Percentiles rank a stretch among this genome's conserved stretches.
These are phyloP conservation scores for Idaea straminata DNA, from an alignment of 2,888 invertebrate species.

Conservation along the genomic window DNA sequence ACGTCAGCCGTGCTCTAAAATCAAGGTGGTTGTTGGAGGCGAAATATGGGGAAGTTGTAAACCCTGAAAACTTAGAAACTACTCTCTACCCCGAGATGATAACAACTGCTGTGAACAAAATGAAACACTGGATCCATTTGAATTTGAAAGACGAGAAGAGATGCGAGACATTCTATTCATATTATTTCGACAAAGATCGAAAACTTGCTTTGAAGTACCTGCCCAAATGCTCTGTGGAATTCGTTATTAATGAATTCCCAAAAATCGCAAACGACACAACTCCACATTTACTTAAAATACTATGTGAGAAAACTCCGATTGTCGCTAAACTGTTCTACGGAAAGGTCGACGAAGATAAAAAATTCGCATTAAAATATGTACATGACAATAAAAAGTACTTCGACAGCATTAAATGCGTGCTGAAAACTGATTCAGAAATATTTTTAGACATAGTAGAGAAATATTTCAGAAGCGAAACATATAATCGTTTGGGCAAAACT, in stretches of 20 bases:
- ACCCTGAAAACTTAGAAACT: conserved; percentile 50
- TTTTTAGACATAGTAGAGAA: conserved; percentile 33
- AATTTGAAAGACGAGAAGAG: conserved; percentile 25
- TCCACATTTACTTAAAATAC: conserved; percentile 30
- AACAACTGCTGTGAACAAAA: conserved; percentile 39
- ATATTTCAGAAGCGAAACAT: conserved; percentile 19
- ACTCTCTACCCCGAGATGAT: conserved; percentile 54
- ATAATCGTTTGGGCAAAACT: conserved; percentile 18
- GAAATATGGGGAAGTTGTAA: conserved; percentile 42
- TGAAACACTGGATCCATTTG: conserved; percentile 25
- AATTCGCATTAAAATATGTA: conserved; percentile 16
- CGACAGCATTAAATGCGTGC: conserved; percentile 17
- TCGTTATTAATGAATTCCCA: conserved; percentile 18
- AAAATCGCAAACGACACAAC: conserved; percentile 25
- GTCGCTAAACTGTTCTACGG: conserved; percentile 27
- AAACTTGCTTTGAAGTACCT: conserved; percentile 29
- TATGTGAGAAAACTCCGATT: conserved; percentile 26
- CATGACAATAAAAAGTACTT: conserved; percentile 15
- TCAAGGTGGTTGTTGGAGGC: conserved; percentile 46
- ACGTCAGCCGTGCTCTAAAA: conserved; percentile 56
- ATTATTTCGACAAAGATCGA: conserved; percentile 23
- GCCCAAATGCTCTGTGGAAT: conserved; percentile 18
- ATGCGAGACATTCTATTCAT: conserved; percentile 28
- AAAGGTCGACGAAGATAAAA: conserved; percentile 14
- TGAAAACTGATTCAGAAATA: conserved; percentile 26